These are phyloP conservation scores for Archocentrus centrarchus DNA, from an alignment of 2,113 vertebrate genomes.

Conservation along the genomic window DNA sequence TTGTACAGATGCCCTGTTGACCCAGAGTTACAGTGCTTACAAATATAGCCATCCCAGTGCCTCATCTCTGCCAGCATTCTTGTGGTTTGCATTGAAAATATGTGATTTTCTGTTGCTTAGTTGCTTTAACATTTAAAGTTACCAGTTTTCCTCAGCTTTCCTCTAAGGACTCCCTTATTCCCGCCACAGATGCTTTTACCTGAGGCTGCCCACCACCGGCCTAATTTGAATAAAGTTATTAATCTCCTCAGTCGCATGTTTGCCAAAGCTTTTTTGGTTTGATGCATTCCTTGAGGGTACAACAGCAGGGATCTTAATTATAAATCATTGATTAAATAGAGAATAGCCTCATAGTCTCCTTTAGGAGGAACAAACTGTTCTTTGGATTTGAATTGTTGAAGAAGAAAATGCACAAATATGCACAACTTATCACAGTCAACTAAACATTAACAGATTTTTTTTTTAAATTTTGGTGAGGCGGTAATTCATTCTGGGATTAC, in stretches of 20 bases:
- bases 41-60: background rate
- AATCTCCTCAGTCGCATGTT: slow-evolving; percentile 2
- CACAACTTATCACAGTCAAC: too few species aligned
- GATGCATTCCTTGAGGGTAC: background rate
- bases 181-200: slow-evolving; percentile 3
- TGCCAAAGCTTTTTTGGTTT: background rate
- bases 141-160: background rate
- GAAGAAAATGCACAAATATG: too few species aligned
- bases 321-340: slow-evolving; percentile 7
- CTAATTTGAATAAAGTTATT: slow-evolving; percentile 7
- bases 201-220: background rate
- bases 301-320: background rate
- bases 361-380: background rate
- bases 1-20: background rate
- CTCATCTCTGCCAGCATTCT: background rate
- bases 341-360: background rate
- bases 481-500: too few species aligned
- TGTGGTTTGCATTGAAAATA: background rate
- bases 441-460: too few species aligned
- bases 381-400: background rate
- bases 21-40: background rate
- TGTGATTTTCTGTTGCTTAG: background rate
- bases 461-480: too few species aligned
- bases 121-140: background rate
- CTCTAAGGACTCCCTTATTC: background rate